Conservation (phyloP, 2,888 invertebrate genomes). For the Apeira syringaria region DNA sequence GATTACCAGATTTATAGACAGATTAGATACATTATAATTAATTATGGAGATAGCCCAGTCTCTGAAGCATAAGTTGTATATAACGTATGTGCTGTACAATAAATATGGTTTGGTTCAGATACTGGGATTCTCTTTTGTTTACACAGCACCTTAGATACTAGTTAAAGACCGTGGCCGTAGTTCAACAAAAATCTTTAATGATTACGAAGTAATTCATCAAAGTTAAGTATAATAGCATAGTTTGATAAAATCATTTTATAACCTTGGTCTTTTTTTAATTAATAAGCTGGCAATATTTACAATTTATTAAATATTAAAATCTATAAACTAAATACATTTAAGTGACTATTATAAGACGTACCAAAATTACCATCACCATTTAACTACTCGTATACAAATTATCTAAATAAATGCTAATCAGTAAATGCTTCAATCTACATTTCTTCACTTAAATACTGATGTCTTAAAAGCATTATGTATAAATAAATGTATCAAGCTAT, state of each 20-base stretch:
- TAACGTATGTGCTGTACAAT: conserved; percentile 1
- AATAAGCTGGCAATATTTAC: too few species aligned
- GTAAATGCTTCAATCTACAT: too few species aligned
- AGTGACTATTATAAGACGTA: too few species aligned
- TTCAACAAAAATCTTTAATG: conserved; percentile 1
- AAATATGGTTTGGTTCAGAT: conserved; percentile 11
- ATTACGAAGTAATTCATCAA: background rate
- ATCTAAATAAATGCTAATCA: conserved; percentile 35
- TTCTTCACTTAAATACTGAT: too few species aligned
- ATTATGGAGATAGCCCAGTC: conserved; percentile 23
- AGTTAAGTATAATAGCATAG: too few species aligned
- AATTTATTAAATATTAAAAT: too few species aligned
- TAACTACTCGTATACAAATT: background rate
- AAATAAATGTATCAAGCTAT: background rate
- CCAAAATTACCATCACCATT: conserved; percentile 32
- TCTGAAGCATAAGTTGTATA: conserved; percentile 11
- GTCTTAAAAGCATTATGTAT: too few species aligned
- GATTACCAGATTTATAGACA: too few species aligned
- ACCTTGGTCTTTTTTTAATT: too few species aligned
- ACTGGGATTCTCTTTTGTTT: conserved; percentile 17
- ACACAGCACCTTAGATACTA: background rate
- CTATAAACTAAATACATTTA: too few species aligned
- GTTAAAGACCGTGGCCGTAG: background rate
- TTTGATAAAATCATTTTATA: too few species aligned
- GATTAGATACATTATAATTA: too few species aligned